Percentiles rank a stretch among this genome's conserved stretches.
phyloP scores from a whole-genome alignment of 2,888 invertebrate genomes.

The Cephonodes hylas region DNA sequence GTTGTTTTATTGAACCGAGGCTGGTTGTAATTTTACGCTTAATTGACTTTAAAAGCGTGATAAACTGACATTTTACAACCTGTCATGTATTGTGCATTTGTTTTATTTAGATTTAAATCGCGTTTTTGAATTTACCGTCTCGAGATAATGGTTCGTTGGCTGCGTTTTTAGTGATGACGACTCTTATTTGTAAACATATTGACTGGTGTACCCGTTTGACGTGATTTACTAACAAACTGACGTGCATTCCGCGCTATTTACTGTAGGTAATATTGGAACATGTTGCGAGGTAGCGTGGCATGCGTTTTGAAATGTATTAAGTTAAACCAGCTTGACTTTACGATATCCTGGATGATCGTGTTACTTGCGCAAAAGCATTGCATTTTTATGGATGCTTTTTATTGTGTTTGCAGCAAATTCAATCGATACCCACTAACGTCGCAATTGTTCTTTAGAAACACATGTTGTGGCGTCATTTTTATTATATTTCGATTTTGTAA shows the following conservation, averaged over 20 bases:
- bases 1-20: constrained; percentile 24
- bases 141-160: not conserved
- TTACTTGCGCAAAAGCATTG: not conserved
- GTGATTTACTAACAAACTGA: not conserved
- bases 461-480: not conserved
- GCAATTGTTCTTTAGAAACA: not conserved
- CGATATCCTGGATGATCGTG: not conserved
- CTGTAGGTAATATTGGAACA: not conserved
- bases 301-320: constrained; percentile 5
- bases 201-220: not conserved
- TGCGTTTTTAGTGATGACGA: not conserved
- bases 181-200: not conserved
- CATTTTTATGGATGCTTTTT: constrained; percentile 7
- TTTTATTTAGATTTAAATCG: not conserved
- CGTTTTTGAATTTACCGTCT: not conserved
- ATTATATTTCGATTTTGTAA: not conserved
- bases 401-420: constrained; percentile 16
- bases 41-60: constrained; percentile 1
- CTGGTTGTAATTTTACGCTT: not conserved
- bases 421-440: not conserved
- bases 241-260: not conserved
- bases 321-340: constrained; percentile 4
- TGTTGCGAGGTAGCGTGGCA: not conserved
- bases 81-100: not conserved
- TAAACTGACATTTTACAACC: not conserved